Percentiles rank a stretch among this genome's conserved stretches.
phyloP scores from a whole-genome alignment of 2,113 vertebrate species.

The Myotis davidii region DNA sequence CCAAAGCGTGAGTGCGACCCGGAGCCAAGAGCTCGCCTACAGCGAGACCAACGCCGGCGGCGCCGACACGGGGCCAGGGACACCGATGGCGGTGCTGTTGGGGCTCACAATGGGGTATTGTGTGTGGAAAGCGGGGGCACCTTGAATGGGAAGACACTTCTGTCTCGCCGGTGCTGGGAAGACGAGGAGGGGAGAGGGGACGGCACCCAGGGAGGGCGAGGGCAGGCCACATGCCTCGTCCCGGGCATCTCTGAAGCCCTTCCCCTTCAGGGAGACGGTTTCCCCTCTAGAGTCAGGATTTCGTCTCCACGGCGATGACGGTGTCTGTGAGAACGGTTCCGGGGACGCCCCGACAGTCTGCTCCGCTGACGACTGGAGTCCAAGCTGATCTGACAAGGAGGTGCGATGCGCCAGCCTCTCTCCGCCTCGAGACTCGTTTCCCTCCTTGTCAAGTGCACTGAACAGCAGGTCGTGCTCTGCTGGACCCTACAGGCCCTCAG shows the following conservation, averaged over 20 bases:
- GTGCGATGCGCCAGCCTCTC: neutral
- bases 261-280: neutral
- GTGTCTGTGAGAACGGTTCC: neutral
- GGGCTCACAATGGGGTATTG: conserved; percentile 65
- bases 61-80: conserved; percentile 40
- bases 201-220: neutral
- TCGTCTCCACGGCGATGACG: neutral
- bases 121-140: conserved; percentile 39
- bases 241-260: neutral
- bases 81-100: conserved; percentile 6
- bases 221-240: neutral
- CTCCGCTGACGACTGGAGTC: neutral
- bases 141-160: conserved; percentile 22
- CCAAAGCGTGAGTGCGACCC: conserved; percentile 77
- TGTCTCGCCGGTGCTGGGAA: conserved; percentile 31
- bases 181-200: neutral
- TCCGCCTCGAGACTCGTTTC: neutral
- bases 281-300: neutral
- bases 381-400: neutral
- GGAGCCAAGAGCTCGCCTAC: conserved; percentile 74
- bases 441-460: neutral
- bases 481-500: no score
- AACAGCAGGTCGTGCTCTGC: neutral
- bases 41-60: conserved; percentile 60
- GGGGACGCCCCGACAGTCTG: neutral